phyloP scores from a whole-genome alignment of 2,797 vertebrate species.

The Ispidina picta region DNA sequence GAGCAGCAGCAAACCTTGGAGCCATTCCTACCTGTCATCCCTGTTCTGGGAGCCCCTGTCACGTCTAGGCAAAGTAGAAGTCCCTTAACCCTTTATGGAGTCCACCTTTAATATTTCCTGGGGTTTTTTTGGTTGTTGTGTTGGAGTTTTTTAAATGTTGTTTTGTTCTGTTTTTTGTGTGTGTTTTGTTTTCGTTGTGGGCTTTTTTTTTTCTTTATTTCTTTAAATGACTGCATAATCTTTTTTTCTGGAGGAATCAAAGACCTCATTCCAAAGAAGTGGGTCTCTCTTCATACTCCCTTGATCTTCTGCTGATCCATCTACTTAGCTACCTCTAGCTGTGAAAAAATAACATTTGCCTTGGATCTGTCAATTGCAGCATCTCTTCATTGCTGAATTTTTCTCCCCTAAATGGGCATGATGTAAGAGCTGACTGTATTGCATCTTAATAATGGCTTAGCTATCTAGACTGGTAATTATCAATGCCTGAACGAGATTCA shows the following conservation, averaged over 20 bases:
- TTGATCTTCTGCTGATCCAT: background rate
- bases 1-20: background rate
- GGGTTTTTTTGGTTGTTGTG: too few species aligned
- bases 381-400: conserved; percentile 3
- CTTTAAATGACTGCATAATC: background rate
- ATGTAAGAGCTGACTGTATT: background rate
- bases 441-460: background rate
- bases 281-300: background rate
- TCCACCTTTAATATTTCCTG: background rate
- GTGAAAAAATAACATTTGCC: conserved; percentile 9
- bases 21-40: background rate
- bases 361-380: background rate
- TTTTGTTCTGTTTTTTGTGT: too few species aligned
- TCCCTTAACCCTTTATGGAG: background rate
- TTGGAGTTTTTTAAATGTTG: background rate
- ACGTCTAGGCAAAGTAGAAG: background rate
- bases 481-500: background rate
- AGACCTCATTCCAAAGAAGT: background rate
- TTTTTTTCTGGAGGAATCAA: background rate
- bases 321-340: background rate
- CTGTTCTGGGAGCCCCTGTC: background rate
- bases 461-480: conserved; percentile 23
- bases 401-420: conserved; percentile 56
- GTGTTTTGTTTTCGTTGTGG: too few species aligned
- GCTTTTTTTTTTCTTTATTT: background rate